Evolutionary conservation across 2,888 invertebrate genomes (phyloP), one percentile per base, ranked within the genome.

Genomic region (Brachyptera putata): DNA sequence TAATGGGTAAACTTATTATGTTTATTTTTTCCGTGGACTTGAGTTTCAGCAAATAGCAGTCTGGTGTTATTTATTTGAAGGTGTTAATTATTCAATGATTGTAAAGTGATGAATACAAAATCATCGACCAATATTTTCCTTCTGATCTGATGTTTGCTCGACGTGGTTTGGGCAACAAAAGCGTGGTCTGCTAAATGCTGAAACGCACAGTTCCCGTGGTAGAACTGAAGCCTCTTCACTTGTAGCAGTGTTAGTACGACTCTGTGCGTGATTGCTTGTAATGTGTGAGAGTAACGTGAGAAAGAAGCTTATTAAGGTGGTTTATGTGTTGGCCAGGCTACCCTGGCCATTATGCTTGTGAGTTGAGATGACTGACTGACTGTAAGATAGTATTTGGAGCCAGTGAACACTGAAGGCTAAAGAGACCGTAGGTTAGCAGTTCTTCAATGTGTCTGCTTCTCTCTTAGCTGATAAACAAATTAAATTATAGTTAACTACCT

Each of bases 401-500:
- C 46, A 50, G 24, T 56, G 57, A 62, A 60, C 59, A 57, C 57
- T 41, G 56, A 59, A 46, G 26, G 48, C 58, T 55, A 58, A 58
- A 56, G 63, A 61, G 61, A 61, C 63, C 58, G 63, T 63, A 63
- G 63, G 34, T 56, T 60, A 46, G 60, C 60, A 63, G 63, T 58
- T 63, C 59, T 63, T 61, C 56, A 63, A 57, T 61, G 63, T 62
- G 60, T 61, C 61, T 61, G 63, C 63, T 63, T 63, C 63, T 61
- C 61, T 59, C 60, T 61, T 63, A 63, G 63, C 56, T 56, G 63
- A 43, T 57, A 57, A 60, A 58, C 16, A 61, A 57, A 60, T 56
- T 53, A 61, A 58, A 61, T 48, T 61, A 61, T 30, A 63, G 48
- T 34, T 48, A 63, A 61, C 36, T 63, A 61, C 61, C 57, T 61